Base-by-base conservation (phyloP, 2,113 vertebrate species). In the Pterocles burchelli region DNA sequence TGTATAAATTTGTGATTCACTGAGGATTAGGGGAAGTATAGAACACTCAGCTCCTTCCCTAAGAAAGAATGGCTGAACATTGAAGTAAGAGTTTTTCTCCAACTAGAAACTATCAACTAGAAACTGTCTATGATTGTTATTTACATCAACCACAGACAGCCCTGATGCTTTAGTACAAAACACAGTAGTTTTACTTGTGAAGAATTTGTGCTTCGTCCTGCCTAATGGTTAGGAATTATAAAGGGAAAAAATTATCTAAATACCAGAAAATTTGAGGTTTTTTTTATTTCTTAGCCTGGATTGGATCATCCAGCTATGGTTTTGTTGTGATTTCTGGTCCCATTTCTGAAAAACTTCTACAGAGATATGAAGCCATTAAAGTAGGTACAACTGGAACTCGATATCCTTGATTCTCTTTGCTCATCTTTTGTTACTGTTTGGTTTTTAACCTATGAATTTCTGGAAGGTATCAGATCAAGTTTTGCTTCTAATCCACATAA, bases 361-460 rank as follows among this genome's bases (percentile, higher is more conserved):
- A 61, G 54, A 94, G 33, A 46, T 63, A 92, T 38, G 52, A 38
- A 80, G 25, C 43, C 13, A 74, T 72, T 84, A 75, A 94, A 89
- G 54, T 88, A 48, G 34, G 34, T 77, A 68, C 67, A 57, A n/a
- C 54, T 75, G 88, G 81, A 87, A 90, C 63, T 63, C 20, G 66
- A 29, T 76, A 26, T 79, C 22, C 21, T 94, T 82, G 63, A 65
- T 72, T 65, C 93, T n/a, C n/a, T 96, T 48, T 68, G 65, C 20
- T 95, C 31, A 25, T 91, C n/a, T 22, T 95, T 85, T 83, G 31
- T 46, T 72, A 15, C 31, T 34, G 22, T 86, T 71, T 59, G 93
- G 12, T 79, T 94, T 90, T 89, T 94, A 83, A 95, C 48, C 41
- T 80, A 80, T 14, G n/a, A 77, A 75, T 74, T 96, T 77, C 45